Conservation (phyloP, 2,113 vertebrate genomes). For the Hippocampus comes region DNA sequence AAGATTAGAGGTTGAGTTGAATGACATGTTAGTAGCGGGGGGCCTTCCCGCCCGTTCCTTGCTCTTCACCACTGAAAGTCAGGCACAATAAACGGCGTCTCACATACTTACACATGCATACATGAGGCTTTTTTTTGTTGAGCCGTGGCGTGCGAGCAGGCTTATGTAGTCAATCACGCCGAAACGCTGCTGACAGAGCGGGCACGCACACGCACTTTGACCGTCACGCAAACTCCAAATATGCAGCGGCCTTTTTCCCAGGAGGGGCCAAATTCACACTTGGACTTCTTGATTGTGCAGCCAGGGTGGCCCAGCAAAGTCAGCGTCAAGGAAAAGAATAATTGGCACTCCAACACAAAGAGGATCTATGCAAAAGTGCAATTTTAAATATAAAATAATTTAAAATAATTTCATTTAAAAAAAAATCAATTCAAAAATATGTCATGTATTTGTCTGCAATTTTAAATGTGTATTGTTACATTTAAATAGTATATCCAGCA, state of each 20-base stretch:
- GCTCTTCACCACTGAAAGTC: not conserved
- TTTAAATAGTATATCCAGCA: no score
- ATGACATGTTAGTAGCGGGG: slow-evolving; percentile 38
- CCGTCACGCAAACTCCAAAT: slow-evolving; percentile 13
- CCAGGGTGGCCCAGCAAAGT: slow-evolving; percentile 34
- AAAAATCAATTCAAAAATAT: no score
- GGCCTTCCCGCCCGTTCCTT: slow-evolving; percentile 34
- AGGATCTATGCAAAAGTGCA: slow-evolving; percentile 35
- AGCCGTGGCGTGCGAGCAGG: slow-evolving; percentile 48
- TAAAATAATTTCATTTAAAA: no score
- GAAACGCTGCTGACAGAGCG: slow-evolving; percentile 34
- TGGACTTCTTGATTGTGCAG: slow-evolving; percentile 1
- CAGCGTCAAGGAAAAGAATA: slow-evolving; percentile 13
- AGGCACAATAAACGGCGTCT: slow-evolving; percentile 35
- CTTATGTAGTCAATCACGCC: slow-evolving; percentile 47
- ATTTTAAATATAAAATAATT: no score
- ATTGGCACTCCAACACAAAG: slow-evolving; percentile 14
- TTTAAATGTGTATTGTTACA: no score
- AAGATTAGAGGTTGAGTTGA: slow-evolving; percentile 29
- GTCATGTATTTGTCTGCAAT: no score
- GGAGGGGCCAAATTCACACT: slow-evolving; percentile 24
- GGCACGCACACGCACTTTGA: slow-evolving; percentile 22
- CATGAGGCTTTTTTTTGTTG: slow-evolving; percentile 11
- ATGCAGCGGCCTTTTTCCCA: slow-evolving; percentile 19
- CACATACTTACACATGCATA: slow-evolving; percentile 19